A percentile compares a stretch with the other conserved stretches of the same genome.
Evolutionary conservation across 2,888 invertebrate species (phyloP).

Genomic region (Caenorhabditis sp.): DNA sequence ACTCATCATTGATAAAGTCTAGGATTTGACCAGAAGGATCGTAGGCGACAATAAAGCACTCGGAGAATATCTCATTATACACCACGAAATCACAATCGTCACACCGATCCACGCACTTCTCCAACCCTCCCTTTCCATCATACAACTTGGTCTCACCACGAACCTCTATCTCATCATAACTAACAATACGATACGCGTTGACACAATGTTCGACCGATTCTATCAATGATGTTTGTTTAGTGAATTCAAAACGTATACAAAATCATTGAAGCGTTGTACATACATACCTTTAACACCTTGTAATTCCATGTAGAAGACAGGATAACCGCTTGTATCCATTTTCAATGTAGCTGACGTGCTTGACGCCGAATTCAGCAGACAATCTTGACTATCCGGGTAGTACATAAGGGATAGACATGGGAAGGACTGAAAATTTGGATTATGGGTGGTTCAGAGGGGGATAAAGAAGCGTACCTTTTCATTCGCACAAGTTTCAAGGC

Average conservation of each 20-base stretch:
- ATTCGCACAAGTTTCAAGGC: slow-evolving; percentile 34
- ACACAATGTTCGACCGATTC: slow-evolving; percentile 32
- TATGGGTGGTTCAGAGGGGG: neutral
- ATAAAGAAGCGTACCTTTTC: slow-evolving; percentile 19
- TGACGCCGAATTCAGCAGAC: slow-evolving; percentile 49
- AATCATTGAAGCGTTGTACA: neutral
- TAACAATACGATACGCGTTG: slow-evolving; percentile 25
- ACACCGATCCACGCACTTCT: slow-evolving; percentile 24
- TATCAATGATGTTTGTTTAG: slow-evolving; percentile 2
- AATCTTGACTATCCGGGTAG: slow-evolving; percentile 41
- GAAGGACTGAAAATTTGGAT: slow-evolving; percentile 18
- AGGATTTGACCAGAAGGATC: slow-evolving; percentile 27
- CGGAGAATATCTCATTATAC: slow-evolving; percentile 37
- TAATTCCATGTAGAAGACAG: slow-evolving; percentile 42
- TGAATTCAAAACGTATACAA: neutral
- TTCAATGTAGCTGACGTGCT: slow-evolving; percentile 20
- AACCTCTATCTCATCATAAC: slow-evolving; percentile 25
- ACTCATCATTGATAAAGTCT: slow-evolving; percentile 43
- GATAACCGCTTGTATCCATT: slow-evolving; percentile 36
- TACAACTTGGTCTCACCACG: slow-evolving; percentile 26
- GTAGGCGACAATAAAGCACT: slow-evolving; percentile 32
- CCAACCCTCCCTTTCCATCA: slow-evolving; percentile 20
- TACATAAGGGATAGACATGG: slow-evolving; percentile 45
- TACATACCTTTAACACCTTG: slow-evolving; percentile 34
- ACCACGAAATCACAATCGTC: slow-evolving; percentile 32